Base-by-base conservation (phyloP, 1,140 invertebrate species). In the Trichoplusia ni region DNA sequence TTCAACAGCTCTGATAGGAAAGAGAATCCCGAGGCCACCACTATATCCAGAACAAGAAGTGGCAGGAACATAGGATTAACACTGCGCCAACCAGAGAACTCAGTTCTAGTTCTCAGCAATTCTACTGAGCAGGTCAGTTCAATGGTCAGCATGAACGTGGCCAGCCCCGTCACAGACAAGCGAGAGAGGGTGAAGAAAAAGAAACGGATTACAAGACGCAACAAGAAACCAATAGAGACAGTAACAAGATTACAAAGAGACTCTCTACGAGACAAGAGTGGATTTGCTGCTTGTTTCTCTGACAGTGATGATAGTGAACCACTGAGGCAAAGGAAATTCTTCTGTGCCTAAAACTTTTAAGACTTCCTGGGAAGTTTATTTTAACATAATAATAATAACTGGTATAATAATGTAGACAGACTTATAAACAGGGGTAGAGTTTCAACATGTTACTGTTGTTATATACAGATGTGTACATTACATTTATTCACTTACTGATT, bases 231-330 rank as follows among this genome's bases (percentile, higher is more conserved):
- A 23, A 54, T 64, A 27, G 46, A 68, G 13, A 68, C 70, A 54
- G 61, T 35, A 21, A 42, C 23, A 49, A 58, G 42, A 31, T 25
- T 37, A 23, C 53, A 53, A 42, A 74, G 69, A 40, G 69, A 79
- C 46, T 77, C 76, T 9, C 16, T 56, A n/a, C 73, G 84, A 54
- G 80, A 88, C 59, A 84, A 79, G 64, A 88, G 84, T 75, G 87
- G 85, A 27, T 90, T 83, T 67, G 67, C 80, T 6, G 77, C 79
- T 4, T 90, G 85, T 51, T 90, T 90, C 58, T 86, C 85, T 2
- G 87, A 90, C 62, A 90, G 84, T 80, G 87, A 87, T 40, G 86
- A 88, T 19, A 76, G 65, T 79, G 80, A 80, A 68, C 82, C 79
- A 7, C 64, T 79, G 8, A 79, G 77, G 35, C 73, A 80, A 21